Percentiles rank a stretch among this genome's conserved stretches.
These are phyloP conservation scores for Elephantulus edwardii DNA, from an alignment of 2,113 vertebrate genomes.

Conservation along the genomic window DNA sequence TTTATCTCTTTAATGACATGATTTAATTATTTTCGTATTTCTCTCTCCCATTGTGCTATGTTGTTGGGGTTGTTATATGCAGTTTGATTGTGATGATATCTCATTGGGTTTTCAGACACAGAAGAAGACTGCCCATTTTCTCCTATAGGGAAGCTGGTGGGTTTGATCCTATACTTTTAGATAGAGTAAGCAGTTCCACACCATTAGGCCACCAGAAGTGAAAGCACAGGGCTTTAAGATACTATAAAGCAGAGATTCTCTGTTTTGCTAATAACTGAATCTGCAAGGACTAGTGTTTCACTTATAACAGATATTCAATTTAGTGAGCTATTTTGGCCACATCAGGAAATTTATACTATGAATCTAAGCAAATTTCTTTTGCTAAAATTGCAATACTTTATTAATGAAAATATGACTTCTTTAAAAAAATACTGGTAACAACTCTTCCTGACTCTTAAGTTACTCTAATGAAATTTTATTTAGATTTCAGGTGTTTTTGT, in stretches of 20 bases:
- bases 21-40: neutral
- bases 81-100: no score
- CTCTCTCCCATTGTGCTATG: neutral
- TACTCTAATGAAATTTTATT: neutral
- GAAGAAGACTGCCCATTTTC: no score
- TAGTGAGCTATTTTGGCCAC: neutral
- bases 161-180: no score
- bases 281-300: neutral
- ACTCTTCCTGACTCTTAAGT: neutral
- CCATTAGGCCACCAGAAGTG: no score
- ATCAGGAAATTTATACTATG: neutral
- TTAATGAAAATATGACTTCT: neutral
- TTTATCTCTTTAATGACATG: neutral
- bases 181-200: no score
- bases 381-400: neutral
- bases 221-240: no score
- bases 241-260: neutral
- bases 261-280: neutral
- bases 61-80: no score
- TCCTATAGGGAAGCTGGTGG: no score
- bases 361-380: neutral
- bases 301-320: neutral
- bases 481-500: neutral
- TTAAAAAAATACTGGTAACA: neutral
- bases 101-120: no score